phyloP scores from a whole-genome alignment of 2,797 vertebrate species.

The Danio choprae region DNA sequence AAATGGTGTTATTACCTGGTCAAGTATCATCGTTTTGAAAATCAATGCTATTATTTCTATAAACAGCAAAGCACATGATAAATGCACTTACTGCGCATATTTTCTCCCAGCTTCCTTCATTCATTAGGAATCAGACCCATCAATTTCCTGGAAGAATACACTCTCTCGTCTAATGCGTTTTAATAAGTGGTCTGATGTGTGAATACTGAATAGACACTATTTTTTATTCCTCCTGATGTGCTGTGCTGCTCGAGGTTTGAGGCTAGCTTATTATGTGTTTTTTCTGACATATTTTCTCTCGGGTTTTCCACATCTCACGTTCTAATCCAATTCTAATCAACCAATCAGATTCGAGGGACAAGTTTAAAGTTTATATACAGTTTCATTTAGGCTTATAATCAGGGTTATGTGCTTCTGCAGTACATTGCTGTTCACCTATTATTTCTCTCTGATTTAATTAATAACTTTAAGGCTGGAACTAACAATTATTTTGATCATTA shows the following conservation, averaged over 20 bases:
- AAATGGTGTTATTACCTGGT: background rate
- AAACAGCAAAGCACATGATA: background rate
- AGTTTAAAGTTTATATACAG: too few species aligned
- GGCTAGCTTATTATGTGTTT: background rate
- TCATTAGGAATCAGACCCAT: background rate
- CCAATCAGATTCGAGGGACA: too few species aligned
- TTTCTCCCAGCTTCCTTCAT: background rate
- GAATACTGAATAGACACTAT: background rate
- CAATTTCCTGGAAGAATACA: background rate
- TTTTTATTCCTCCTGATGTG: background rate
- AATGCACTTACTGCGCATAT: background rate
- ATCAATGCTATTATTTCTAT: background rate
- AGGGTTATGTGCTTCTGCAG: too few species aligned
- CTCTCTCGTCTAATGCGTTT: slow-evolving; percentile 30
- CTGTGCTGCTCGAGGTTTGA: background rate
- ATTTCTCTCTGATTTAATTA: too few species aligned
- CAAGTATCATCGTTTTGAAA: background rate
- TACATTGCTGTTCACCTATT: too few species aligned
- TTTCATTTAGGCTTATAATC: too few species aligned
- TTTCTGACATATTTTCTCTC: too few species aligned
- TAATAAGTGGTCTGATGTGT: slow-evolving; percentile 27
- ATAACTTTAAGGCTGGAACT: too few species aligned
- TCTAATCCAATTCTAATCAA: too few species aligned
- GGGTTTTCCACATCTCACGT: too few species aligned
- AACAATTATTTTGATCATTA: too few species aligned